Percentiles rank a stretch among this genome's conserved stretches.
These are phyloP conservation scores for Lophura nycthemera DNA, from an alignment of 2,113 vertebrate genomes.

Conservation along the genomic window DNA sequence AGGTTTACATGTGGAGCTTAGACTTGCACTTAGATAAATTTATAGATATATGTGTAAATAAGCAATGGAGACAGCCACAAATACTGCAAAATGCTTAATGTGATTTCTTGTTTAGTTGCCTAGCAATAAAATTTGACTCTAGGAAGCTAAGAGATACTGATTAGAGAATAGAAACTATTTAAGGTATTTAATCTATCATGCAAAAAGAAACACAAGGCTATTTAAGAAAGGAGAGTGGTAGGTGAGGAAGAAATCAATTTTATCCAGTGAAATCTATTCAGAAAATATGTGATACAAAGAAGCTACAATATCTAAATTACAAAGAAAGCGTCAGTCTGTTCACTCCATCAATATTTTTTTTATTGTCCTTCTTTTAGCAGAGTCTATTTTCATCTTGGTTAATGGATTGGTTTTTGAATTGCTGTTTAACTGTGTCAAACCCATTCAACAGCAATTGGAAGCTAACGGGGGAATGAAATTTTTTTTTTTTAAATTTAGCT, in stretches of 20 bases:
- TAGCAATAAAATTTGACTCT: slow-evolving; percentile 57
- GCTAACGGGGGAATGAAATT: neutral
- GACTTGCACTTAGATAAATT: neutral
- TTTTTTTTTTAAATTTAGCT: neutral
- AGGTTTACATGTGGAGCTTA: slow-evolving; percentile 26
- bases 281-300: neutral
- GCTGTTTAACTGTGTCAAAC: neutral
- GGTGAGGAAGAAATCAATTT: neutral
- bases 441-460: neutral
- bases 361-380: neutral
- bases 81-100: slow-evolving; percentile 15
- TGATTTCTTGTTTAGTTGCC: slow-evolving; percentile 57
- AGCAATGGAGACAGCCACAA: slow-evolving; percentile 2
- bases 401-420: slow-evolving; percentile 6
- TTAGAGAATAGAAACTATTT: slow-evolving; percentile 25
- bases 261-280: neutral
- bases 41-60: neutral
- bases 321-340: neutral
- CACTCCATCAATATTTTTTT: neutral
- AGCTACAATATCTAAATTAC: neutral
- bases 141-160: slow-evolving; percentile 34
- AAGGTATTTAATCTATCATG: neutral
- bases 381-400: neutral
- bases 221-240: neutral
- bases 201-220: neutral